Evolutionary conservation across 2,888 invertebrate genomes (phyloP).

Genomic region (Tetragnatha montana): DNA sequence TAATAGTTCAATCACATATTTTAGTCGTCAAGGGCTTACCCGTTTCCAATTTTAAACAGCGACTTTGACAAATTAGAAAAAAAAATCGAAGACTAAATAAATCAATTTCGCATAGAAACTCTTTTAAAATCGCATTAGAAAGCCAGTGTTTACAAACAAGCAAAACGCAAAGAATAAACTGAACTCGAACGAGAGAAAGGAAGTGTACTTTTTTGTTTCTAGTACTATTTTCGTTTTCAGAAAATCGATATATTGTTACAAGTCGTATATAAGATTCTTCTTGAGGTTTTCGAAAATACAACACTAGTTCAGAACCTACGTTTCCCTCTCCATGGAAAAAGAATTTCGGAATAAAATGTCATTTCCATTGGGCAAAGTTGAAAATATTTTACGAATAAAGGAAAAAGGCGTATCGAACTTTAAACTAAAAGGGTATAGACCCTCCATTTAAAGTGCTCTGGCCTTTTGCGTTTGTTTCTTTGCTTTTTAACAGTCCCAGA

Average conservation of each 20-base stretch:
- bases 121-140: background rate
- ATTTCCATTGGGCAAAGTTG: constrained; percentile 49
- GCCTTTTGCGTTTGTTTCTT: constrained; percentile 7
- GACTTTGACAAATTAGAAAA: constrained; percentile 1
- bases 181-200: background rate
- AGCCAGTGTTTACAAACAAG: background rate
- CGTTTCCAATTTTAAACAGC: background rate
- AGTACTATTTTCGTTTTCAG: background rate
- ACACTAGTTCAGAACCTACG: constrained; percentile 5
- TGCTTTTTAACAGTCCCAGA: background rate
- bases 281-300: constrained; percentile 53
- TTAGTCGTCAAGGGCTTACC: background rate
- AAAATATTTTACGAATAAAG: constrained; percentile 36
- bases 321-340: constrained; percentile 4
- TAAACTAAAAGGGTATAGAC: constrained; percentile 16
- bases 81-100: background rate
- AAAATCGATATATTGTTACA: constrained; percentile 36
- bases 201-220: background rate
- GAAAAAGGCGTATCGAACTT: constrained; percentile 25
- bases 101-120: background rate
- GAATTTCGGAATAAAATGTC: constrained; percentile 45
- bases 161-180: background rate
- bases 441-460: constrained; percentile 40
- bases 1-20: too few relatives aligned
- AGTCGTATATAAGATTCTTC: constrained; percentile 8